Percentiles rank a stretch among this genome's conserved stretches.
phyloP scores from a whole-genome alignment of 2,797 vertebrate species.

The Gobio occitaniae region DNA sequence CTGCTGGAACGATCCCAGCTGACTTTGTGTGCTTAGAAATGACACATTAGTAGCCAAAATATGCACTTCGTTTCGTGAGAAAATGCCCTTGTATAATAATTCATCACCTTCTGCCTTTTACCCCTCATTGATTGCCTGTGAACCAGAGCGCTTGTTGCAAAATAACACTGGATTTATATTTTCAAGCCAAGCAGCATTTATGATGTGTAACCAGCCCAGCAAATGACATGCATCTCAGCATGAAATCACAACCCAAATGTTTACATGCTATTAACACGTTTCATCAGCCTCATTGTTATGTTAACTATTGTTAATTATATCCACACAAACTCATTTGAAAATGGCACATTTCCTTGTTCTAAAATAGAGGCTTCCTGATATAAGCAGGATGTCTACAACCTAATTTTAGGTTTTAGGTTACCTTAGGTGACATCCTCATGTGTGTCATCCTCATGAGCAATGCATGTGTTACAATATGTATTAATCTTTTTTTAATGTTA shows the following conservation, averaged over 20 bases:
- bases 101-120: slow-evolving; percentile 47
- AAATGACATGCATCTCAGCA: slow-evolving; percentile 40
- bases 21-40: slow-evolving; percentile 28
- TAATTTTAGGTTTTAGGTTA: neutral
- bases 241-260: slow-evolving; percentile 17
- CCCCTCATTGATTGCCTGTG: slow-evolving; percentile 58
- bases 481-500: neutral
- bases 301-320: slow-evolving; percentile 33
- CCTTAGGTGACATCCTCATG: neutral
- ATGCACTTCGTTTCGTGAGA: slow-evolving; percentile 55
- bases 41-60: slow-evolving; percentile 48
- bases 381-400: neutral
- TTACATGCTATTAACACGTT: slow-evolving; percentile 24
- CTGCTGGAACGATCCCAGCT: neutral
- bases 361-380: slow-evolving; percentile 19
- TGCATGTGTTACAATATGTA: neutral
- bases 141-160: slow-evolving; percentile 57
- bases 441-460: neutral
- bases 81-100: slow-evolving; percentile 53
- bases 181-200: slow-evolving; percentile 47
- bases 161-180: slow-evolving; percentile 53
- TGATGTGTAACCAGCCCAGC: slow-evolving; percentile 53
- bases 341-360: neutral
- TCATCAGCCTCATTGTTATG: slow-evolving; percentile 17
- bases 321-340: slow-evolving; percentile 11